Evolutionary conservation across 2,113 vertebrate species (phyloP), one percentile per base, ranked within the genome.

Genomic region (Oxyruncus cristatus): DNA sequence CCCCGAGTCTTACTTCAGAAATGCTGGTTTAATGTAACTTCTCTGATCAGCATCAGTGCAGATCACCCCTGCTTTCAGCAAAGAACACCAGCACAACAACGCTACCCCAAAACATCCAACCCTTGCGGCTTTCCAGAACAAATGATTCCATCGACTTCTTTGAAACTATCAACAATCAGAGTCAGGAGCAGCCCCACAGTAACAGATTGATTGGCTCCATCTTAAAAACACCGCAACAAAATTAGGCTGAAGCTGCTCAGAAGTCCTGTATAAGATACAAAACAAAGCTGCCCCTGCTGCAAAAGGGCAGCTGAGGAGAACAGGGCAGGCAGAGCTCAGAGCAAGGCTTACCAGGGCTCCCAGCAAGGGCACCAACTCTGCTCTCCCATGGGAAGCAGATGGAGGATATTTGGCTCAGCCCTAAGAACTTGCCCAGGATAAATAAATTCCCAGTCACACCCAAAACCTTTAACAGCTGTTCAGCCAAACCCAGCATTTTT

Each of bases 251-350:
- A 23, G 11, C 6, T 41, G 26, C 10, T 41, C 61, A n/a, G 30
- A 93, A 78, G 5, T n/a, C 24, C 19, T 19, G 4, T 4, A 22
- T 7, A 26, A 71, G 35, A 67, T 22, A 74, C 18, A 35, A 88
- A 90, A 6, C 5, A 62, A 63, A 81, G 33, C 30, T 3, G 3
- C 53, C n/a, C 23, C 47, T 50, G 15, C 35, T 42, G 12, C 59
- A 79, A 30, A 80, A 47, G 26, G 27, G 46, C 50, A 55, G 6
- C 46, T 50, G 0, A 56, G 41, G 17, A 83, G 42, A 49, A 46
- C 10, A 4, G 0, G 0, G 4, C 1, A 18, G 24, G 8, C 35
- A n/a, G 26, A 56, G 23, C 30, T 35, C 66, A n/a, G 14, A 21
- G 20, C 5, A 50, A 56, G 41, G 3, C 59, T 88, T 20, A 39